These are phyloP conservation scores for Eupithecia insigniata DNA, from an alignment of 2,888 invertebrate genomes.

Conservation along the genomic window DNA sequence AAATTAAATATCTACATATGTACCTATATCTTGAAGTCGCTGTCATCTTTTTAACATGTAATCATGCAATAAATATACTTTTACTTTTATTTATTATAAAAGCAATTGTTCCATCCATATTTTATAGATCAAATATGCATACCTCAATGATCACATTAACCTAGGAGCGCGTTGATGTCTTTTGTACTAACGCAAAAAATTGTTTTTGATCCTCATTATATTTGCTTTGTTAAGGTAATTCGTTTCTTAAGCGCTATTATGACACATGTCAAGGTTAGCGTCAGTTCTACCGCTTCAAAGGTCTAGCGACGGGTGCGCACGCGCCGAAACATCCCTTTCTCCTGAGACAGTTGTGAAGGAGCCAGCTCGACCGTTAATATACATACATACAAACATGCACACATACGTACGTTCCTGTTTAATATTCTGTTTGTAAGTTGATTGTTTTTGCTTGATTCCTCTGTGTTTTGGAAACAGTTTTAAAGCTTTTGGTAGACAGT, in stretches of 20 bases:
- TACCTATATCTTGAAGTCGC: background rate
- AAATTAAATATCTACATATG: too few relatives aligned
- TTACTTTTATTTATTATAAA: too few relatives aligned
- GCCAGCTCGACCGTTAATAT: constrained; percentile 55
- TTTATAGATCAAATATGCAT: background rate
- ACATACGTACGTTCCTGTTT: background rate
- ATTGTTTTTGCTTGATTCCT: background rate
- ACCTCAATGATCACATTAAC: background rate
- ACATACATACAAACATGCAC: constrained; percentile 13
- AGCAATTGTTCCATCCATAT: background rate
- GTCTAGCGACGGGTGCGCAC: constrained; percentile 56
- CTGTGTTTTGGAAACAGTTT: background rate
- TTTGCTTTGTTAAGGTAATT: background rate
- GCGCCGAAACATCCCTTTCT: constrained; percentile 64
- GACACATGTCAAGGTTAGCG: background rate
- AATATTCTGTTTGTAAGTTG: constrained; percentile 2
- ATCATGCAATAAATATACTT: too few relatives aligned
- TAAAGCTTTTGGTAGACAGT: background rate
- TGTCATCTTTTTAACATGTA: too few relatives aligned
- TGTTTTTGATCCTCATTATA: background rate
- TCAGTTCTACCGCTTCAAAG: constrained; percentile 33
- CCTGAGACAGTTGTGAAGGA: constrained; percentile 59
- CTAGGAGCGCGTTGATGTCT: constrained; percentile 3
- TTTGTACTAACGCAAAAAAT: background rate
- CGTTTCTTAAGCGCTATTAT: background rate